These are phyloP conservation scores for Chymomyza procnemis DNA, from an alignment of 2,888 invertebrate genomes.

Conservation along the genomic window DNA sequence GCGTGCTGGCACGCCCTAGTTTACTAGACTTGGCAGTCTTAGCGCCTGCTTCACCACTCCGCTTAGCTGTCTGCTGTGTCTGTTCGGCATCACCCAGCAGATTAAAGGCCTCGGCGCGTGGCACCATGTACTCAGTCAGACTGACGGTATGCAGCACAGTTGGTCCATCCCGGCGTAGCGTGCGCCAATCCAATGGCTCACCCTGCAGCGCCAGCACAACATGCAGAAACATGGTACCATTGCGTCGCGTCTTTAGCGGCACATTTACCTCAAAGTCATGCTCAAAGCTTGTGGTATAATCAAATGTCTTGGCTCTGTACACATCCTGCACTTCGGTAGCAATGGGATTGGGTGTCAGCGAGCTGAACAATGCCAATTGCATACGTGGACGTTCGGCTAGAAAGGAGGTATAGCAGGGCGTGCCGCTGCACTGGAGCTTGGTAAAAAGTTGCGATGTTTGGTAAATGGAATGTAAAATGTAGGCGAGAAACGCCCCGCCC, in stretches of 20 bases:
- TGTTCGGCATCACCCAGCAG: constrained; percentile 80
- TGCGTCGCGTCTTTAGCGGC: constrained; percentile 86
- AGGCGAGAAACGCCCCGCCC: constrained; percentile 83
- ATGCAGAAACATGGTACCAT: constrained; percentile 91
- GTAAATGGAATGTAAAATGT: constrained; percentile 87
- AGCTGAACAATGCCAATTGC: constrained; percentile 85
- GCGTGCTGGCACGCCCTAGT: constrained; percentile 82
- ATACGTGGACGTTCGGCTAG: constrained; percentile 84
- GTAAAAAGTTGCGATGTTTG: constrained; percentile 86
- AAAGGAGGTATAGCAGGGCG: constrained; percentile 84
- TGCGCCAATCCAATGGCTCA: constrained; percentile 80
- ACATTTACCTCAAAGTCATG: constrained; percentile 81
- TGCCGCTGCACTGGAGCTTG: constrained; percentile 80
- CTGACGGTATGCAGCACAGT: constrained; percentile 83
- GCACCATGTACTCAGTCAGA: constrained; percentile 86
- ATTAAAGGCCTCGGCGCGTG: constrained; percentile 87
- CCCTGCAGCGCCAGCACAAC: constrained; percentile 84
- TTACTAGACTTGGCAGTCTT: not conserved
- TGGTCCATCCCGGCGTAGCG: constrained; percentile 82
- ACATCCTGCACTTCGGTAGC: constrained; percentile 82
- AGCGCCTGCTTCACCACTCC: not conserved
- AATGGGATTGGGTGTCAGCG: constrained; percentile 81
- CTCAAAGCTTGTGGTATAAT: constrained; percentile 82
- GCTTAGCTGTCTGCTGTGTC: not conserved
- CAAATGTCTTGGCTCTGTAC: constrained; percentile 82